Evolutionary conservation across 2,888 invertebrate species (phyloP).

Genomic region (Andrena camellia): DNA sequence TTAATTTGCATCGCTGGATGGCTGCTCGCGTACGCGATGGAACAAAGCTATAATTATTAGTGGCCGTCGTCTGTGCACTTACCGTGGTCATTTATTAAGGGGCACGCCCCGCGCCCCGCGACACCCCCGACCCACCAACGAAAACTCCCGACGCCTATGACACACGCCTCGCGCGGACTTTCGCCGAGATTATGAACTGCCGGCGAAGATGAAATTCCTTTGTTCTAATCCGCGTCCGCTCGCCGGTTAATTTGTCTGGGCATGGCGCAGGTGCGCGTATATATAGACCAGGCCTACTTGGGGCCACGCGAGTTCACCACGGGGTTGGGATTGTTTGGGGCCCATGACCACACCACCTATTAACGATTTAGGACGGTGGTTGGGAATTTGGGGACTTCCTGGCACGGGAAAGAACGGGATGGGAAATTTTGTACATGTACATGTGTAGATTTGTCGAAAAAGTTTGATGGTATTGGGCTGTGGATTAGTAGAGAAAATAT

Average conservation of each 20-base stretch:
- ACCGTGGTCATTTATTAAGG: conserved; percentile 81
- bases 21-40: conserved; percentile 69
- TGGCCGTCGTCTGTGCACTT: conserved; percentile 82
- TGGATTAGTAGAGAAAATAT: too few species aligned
- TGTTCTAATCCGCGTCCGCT: conserved; percentile 61
- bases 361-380: not conserved
- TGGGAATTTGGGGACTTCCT: not conserved
- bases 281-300: conserved; percentile 44
- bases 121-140: conserved; percentile 9
- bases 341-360: conserved; percentile 3
- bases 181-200: conserved; percentile 62
- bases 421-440: too few species aligned
- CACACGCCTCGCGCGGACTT: conserved; percentile 36
- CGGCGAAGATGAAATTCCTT: conserved; percentile 78
- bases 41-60: conserved; percentile 84
- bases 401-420: too few species aligned
- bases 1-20: conserved; percentile 79
- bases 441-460: too few species aligned
- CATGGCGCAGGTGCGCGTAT: conserved; percentile 62
- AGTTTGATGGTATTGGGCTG: too few species aligned
- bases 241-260: conserved; percentile 66
- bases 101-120: conserved; percentile 61
- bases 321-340: not conserved
- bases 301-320: conserved; percentile 41
- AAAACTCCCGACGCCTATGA: conserved; percentile 46